Evolutionary conservation across 2,113 vertebrate species (phyloP).

Genomic region (Sardina pilchardus): DNA sequence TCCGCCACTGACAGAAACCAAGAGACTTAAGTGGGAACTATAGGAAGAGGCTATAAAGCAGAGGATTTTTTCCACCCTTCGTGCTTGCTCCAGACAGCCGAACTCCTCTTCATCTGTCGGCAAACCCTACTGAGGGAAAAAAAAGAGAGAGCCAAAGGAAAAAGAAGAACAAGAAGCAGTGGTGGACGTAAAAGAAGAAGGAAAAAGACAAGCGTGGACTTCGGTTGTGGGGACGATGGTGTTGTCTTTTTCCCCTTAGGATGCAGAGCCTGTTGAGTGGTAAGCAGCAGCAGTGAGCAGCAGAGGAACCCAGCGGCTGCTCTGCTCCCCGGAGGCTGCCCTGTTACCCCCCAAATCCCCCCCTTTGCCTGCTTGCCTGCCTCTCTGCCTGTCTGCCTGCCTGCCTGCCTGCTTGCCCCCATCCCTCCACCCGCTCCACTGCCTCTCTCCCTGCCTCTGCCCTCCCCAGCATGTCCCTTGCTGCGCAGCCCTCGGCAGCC

Average conservation of each 20-base stretch:
- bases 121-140: not conserved
- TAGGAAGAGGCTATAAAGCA: not conserved
- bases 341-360: too few relatives aligned
- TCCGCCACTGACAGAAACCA: not conserved
- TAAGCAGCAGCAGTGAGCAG: conserved; percentile 20
- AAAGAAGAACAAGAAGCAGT: not conserved
- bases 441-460: conserved; percentile 62
- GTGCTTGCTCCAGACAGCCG: not conserved
- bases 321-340: too few relatives aligned
- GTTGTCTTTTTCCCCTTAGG: not conserved
- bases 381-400: not conserved
- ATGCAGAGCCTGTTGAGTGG: not conserved
- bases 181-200: not conserved
- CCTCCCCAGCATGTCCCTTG: conserved; percentile 94
- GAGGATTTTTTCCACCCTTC: not conserved
- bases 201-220: not conserved
- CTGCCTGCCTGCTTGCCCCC: not conserved
- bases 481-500: conserved; percentile 85
- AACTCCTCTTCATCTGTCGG: not conserved
- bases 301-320: not conserved
- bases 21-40: not conserved
- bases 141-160: not conserved
- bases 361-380: not conserved
- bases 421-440: conserved; percentile 58
- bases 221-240: not conserved